Evolutionary conservation across 2,888 invertebrate genomes (phyloP), one percentile per base, ranked within the genome.

Genomic region (Lepidochrysops patricia): DNA sequence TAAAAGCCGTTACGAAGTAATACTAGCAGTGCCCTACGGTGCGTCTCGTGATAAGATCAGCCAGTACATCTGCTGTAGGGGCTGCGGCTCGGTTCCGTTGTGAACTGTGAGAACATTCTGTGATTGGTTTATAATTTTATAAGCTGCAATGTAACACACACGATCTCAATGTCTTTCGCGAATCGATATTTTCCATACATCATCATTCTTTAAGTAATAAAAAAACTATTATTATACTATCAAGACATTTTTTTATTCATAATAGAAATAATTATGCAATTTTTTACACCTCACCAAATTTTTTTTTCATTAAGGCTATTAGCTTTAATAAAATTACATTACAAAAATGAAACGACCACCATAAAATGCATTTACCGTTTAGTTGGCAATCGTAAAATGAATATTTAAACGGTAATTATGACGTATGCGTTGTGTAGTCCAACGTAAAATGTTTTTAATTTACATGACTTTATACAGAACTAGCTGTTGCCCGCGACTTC

Each of bases 121-220:
- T 79, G 80, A 84, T 86, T 84, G 77, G 79, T 78, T 83, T 83
- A 80, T 80, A 77, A 83, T 83, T 82, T 79, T 73, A 80, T 81
- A 78, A 76, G 63, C 64, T 74, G 61, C 57, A 63, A 63, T n/a
- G n/a, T n/a, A n/a, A n/a, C n/a, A n/a, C n/a, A n/a, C n/a, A n/a
- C n/a, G n/a, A n/a, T n/a, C n/a, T n/a, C n/a, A n/a, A n/a, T n/a
- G n/a, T n/a, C n/a, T n/a, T n/a, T n/a, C n/a, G n/a, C n/a, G n/a
- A n/a, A n/a, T n/a, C n/a, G n/a, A n/a, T n/a, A n/a, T n/a, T n/a
- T n/a, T n/a, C n/a, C n/a, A n/a, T n/a, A n/a, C n/a, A n/a, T n/a
- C n/a, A n/a, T n/a, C n/a, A n/a, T n/a, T n/a, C n/a, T n/a, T n/a
- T n/a, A n/a, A n/a, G 80, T 84, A 82, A 84, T 85, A 82, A 86